phyloP scores from a whole-genome alignment of 2,797 vertebrate genomes.

The Jordanella pulchra region DNA sequence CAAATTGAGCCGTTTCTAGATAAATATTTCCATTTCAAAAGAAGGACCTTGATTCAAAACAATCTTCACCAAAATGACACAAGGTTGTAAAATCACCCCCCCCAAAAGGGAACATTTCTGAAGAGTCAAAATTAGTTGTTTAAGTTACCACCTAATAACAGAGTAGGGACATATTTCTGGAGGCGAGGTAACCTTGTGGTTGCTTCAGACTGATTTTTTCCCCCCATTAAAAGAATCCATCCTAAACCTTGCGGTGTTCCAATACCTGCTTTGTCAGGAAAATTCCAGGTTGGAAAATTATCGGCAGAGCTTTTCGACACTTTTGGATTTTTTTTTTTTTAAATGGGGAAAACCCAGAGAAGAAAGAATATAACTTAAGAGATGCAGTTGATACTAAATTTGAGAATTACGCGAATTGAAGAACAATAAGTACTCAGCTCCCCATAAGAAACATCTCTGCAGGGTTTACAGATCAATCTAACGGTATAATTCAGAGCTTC shows the following conservation, averaged over 20 bases:
- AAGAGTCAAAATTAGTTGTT: slow-evolving; percentile 68
- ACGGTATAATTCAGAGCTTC: slow-evolving; percentile 18
- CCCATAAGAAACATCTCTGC: background rate
- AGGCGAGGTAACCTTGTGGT: slow-evolving; percentile 75
- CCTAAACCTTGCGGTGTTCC: slow-evolving; percentile 66
- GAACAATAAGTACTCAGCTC: slow-evolving; percentile 19
- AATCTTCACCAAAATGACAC: background rate
- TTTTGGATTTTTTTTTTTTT: slow-evolving; percentile 34
- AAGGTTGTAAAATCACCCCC: slow-evolving; percentile 27
- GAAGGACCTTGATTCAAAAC: slow-evolving; percentile 9
- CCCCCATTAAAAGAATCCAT: slow-evolving; percentile 75
- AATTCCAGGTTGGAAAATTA: slow-evolving; percentile 67
- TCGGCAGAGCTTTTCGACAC: slow-evolving; percentile 37
- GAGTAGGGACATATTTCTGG: slow-evolving; percentile 70
- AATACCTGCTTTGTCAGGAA: slow-evolving; percentile 71
- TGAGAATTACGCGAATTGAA: slow-evolving; percentile 22
- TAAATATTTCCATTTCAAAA: background rate
- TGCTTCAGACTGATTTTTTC: slow-evolving; percentile 73
- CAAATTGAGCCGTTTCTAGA: background rate
- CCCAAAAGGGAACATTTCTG: slow-evolving; percentile 40
- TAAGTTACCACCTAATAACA: slow-evolving; percentile 76
- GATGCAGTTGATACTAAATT: slow-evolving; percentile 29
- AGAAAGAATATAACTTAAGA: slow-evolving; percentile 20
- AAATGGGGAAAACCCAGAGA: slow-evolving; percentile 12
- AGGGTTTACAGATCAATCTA: slow-evolving; percentile 6